A percentile compares a stretch with the other conserved stretches of the same genome.
Evolutionary conservation across 2,797 vertebrate genomes (phyloP).

Genomic region (Petrocephalus sullivani): DNA sequence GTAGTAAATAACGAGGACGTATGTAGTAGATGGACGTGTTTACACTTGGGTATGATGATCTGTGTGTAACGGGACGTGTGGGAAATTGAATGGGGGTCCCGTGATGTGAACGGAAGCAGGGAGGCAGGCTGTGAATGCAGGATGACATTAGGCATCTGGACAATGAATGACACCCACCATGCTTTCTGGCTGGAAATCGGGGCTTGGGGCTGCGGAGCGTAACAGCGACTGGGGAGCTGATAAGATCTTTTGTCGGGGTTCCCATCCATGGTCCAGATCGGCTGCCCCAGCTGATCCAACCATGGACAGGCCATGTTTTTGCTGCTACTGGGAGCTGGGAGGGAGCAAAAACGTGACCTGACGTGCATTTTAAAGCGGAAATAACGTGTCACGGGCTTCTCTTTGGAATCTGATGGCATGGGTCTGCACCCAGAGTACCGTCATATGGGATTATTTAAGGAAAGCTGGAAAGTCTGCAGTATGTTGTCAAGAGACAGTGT

Average conservation of each 20-base stretch:
- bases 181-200: neutral
- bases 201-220: neutral
- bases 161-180: neutral
- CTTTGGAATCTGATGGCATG: neutral
- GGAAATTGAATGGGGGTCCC: neutral
- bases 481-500: neutral
- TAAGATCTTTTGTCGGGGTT: neutral
- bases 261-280: neutral
- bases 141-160: neutral
- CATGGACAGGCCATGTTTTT: neutral
- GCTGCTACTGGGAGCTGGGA: neutral
- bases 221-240: neutral
- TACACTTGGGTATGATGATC: neutral
- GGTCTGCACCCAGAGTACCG: neutral
- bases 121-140: neutral
- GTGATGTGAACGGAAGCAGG: neutral
- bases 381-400: neutral
- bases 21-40: neutral
- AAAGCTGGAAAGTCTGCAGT: neutral
- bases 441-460: neutral
- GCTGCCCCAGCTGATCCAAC: neutral
- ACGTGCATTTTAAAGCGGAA: neutral
- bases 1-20: neutral
- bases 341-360: neutral
- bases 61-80: neutral